Evolutionary conservation across 2,113 vertebrate genomes (phyloP).

Genomic region (Perca schrenkii): DNA sequence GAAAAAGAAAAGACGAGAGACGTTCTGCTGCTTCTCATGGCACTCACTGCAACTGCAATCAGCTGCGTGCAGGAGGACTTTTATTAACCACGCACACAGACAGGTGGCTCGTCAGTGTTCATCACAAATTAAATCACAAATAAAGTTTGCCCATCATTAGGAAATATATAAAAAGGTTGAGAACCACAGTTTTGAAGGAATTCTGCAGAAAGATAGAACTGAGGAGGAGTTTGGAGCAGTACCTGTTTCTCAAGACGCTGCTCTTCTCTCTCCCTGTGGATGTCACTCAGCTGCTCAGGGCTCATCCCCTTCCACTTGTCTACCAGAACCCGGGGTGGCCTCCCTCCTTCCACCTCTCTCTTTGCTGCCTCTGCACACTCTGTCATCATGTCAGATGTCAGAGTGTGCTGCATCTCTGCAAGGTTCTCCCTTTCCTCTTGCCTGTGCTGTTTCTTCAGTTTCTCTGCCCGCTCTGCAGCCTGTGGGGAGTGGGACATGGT

Average conservation of each 20-base stretch:
- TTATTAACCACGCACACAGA: no score
- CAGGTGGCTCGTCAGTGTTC: no score
- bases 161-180: no score
- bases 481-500: constrained; percentile 47
- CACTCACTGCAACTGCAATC: no score
- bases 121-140: no score
- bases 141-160: no score
- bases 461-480: constrained; percentile 75
- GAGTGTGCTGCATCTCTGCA: constrained; percentile 76
- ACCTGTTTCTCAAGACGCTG: constrained; percentile 81
- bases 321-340: constrained; percentile 50
- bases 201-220: neutral
- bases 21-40: no score
- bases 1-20: no score
- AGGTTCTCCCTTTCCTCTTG: constrained; percentile 69
- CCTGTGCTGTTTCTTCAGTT: constrained; percentile 56
- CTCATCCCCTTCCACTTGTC: constrained; percentile 87
- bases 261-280: constrained; percentile 74
- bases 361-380: constrained; percentile 75
- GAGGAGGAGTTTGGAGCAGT: constrained; percentile 6
- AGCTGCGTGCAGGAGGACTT: no score
- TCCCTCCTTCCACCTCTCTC: constrained; percentile 34
- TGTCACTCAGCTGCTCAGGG: constrained; percentile 71
- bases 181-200: neutral
- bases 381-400: constrained; percentile 85